Conservation (phyloP, 2,113 vertebrate species). For the Malurus alboscapulatus region DNA sequence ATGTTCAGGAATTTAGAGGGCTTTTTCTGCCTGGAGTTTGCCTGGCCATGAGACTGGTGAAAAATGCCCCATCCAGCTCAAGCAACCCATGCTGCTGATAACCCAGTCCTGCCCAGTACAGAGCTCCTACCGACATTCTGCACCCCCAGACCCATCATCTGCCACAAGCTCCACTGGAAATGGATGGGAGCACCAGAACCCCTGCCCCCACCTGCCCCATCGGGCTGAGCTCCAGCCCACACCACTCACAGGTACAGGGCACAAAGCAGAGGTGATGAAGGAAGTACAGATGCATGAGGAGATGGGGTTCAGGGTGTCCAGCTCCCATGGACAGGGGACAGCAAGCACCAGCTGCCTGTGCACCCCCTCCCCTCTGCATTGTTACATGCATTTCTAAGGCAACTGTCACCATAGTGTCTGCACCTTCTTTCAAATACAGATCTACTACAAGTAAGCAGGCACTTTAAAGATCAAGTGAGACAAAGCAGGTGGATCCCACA, state of each 20-base stretch:
- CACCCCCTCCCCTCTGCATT: neutral
- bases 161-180: neutral
- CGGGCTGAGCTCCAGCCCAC: neutral
- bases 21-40: neutral
- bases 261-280: neutral
- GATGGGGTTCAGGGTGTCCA: neutral
- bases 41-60: neutral
- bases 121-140: neutral
- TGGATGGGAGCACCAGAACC: neutral
- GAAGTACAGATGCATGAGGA: accelerated
- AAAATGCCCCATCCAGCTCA: neutral
- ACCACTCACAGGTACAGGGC: neutral
- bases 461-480: neutral
- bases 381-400: constrained; percentile 38
- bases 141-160: accelerated
- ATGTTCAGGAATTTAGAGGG: neutral
- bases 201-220: neutral
- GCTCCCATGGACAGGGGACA: neutral
- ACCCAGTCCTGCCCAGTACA: neutral
- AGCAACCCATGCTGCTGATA: neutral
- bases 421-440: constrained; percentile 19
- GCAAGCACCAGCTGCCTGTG: neutral
- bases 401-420: constrained; percentile 43
- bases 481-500: neutral
- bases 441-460: neutral